Base-by-base conservation (phyloP, 1,140 invertebrate species). In the Diprion similis region DNA sequence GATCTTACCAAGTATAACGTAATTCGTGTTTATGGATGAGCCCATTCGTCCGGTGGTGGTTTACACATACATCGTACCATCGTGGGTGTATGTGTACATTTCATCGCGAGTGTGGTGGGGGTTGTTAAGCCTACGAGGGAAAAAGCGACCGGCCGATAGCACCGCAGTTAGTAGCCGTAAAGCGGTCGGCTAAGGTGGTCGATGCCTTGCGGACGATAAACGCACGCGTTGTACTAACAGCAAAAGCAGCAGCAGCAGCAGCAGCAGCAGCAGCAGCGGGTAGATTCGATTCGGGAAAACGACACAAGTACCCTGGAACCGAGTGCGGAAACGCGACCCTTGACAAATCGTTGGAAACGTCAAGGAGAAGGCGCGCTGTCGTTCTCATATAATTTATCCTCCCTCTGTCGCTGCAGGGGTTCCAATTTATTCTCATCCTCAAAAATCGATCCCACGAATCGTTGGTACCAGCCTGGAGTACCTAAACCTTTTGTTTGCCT, bases 1-100 rank as follows among this genome's bases (percentile, higher is more conserved):
- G 51, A 1, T 59, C 51, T 13, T n/a, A n/a, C 51, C 51, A n/a
- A 13, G 51, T 59, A n/a, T n/a, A n/a, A n/a, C 51, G 1, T 59
- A 59, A 59, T 59, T 59, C 51, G 51, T 59, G 51, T 59, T 59
- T 59, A 59, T 59, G 51, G 51, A 59, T 59, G 51, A 59, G 51
- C n/a, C 51, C 51, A 8, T 59, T 59, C 51, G 51, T 59, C 51
- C 51, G 51, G 51, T 59, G 51, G 51, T 59, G 51, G 51, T 17
- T 59, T 15, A 15, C 15, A 15, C 15, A 51, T 51, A 17, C n/a
- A 59, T 59, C 51, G 51, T 59, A 59, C 24, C 6, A 37, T 17
- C 51, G 51, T 59, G 51, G 51, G 51, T 59, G 51, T 59, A 59
- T 17, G 24, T 6, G 24, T 37, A 37, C 24, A 37, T 59, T 59